Conservation (phyloP, 2,888 invertebrate species). For the Hemithea aestivaria region DNA sequence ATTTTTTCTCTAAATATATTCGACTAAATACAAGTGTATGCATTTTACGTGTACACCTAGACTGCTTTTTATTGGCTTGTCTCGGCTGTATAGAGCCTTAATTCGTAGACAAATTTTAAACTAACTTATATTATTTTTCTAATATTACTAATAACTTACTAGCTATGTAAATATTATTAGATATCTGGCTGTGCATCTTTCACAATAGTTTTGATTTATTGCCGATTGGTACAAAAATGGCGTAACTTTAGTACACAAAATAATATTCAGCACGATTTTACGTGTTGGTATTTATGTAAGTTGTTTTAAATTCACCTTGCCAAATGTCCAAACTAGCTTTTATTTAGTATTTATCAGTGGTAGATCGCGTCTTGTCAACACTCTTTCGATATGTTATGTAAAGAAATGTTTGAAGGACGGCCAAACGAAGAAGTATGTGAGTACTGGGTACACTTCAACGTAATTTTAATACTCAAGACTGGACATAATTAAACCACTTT, state of each 20-base stretch:
- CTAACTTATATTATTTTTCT: no score
- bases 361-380: constrained; percentile 22
- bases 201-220: background rate
- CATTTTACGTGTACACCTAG: no score
- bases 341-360: constrained; percentile 28
- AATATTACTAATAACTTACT: background rate
- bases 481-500: no score
- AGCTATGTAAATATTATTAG: background rate
- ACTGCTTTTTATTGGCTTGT: no score
- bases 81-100: no score
- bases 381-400: constrained; percentile 20
- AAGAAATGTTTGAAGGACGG: constrained; percentile 38
- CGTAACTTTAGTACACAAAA: no score
- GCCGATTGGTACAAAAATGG: background rate
- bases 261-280: background rate
- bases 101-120: no score
- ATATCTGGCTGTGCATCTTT: background rate
- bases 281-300: constrained; percentile 3
- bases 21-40: no score
- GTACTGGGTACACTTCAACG: no score
- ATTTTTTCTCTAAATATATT: no score
- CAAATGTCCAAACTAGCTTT: constrained; percentile 19
- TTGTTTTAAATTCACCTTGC: constrained; percentile 22
- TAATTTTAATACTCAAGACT: no score
- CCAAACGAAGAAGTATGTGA: no score